phyloP scores from a whole-genome alignment of 2,113 vertebrate species.

The Nothoprocta pentlandii region DNA sequence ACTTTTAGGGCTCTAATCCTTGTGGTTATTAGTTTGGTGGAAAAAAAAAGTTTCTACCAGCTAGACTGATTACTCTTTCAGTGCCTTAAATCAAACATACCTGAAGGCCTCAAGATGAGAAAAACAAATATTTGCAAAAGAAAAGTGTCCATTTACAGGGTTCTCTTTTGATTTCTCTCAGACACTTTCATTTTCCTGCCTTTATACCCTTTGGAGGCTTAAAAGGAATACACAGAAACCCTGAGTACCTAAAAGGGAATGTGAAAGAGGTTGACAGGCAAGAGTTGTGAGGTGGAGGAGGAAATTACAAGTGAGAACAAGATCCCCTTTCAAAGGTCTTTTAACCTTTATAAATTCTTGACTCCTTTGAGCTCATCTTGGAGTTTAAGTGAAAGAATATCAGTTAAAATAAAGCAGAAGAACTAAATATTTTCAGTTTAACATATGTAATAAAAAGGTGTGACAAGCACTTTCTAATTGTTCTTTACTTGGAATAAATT shows the following conservation, averaged over 20 bases:
- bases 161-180: slow-evolving; percentile 35
- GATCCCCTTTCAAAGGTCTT: not conserved
- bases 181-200: slow-evolving; percentile 60
- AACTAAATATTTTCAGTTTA: not conserved
- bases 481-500: not conserved
- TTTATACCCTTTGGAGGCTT: slow-evolving; percentile 35
- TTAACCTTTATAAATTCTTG: not conserved
- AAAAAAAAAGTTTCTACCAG: slow-evolving; percentile 46
- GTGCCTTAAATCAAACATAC: slow-evolving; percentile 72
- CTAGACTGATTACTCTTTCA: slow-evolving; percentile 68
- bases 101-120: slow-evolving; percentile 71
- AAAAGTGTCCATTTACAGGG: not conserved
- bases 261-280: not conserved
- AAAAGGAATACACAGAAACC: slow-evolving; percentile 9
- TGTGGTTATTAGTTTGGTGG: slow-evolving; percentile 58
- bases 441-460: not conserved
- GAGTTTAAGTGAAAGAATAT: not conserved
- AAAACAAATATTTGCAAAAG: slow-evolving; percentile 76
- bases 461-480: not conserved
- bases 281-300: not conserved
- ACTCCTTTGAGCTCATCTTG: not conserved
- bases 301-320: not conserved
- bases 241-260: slow-evolving; percentile 20
- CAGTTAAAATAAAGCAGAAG: not conserved
- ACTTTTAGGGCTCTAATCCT: slow-evolving; percentile 25